Base-by-base conservation (phyloP, 2,113 vertebrate species). In the Hypocryptadius cinnamomeus region DNA sequence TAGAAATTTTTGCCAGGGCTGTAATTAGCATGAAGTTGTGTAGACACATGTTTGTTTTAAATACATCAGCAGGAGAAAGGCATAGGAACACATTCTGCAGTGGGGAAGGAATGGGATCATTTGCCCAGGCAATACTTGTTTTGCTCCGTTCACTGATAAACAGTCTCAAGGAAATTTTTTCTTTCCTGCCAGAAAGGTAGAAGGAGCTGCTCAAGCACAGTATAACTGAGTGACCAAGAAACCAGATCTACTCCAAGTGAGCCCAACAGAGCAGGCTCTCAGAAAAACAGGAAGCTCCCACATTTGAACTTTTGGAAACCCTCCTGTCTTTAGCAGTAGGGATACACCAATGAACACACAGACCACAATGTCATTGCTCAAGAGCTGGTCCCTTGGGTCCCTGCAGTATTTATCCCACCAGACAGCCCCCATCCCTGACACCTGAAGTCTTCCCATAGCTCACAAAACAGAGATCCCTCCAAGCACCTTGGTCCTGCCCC, bases 301-400 rank as follows among this genome's bases (percentile, higher is more conserved):
- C 40, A 15, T 40, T 8, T 47, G 28, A 87, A 9, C 25, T n/a
- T 56, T 28, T 53, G 37, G 50, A 85, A 88, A 42, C 15, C 2
- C 18, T 69, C 15, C 40, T 37, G 16, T 19, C 40, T 47, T 51
- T n/a, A 42, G 54, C 13, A 59, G 39, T 5, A 71, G 19, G 19
- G 20, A 40, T 17, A 61, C 14, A 37, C 2, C 28, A 77, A 13
- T 17, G 50, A 28, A 76, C 66, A 28, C 16, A 48, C 22, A 72
- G 40, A 25, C 19, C 45, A 37, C 5, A 16, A 4, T 0, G 0
- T 16, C 17, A 25, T 37, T 88, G 17, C 83, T n/a, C 54, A 30
- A 79, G 25, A 79, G 30, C 13, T 35, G 53, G 12, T 31, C 27
- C 28, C 45, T 39, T 22, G 15, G 3, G 27, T 44, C 44, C 23